Conservation (phyloP, 2,888 invertebrate species). For the Platynereis dumerilii region DNA sequence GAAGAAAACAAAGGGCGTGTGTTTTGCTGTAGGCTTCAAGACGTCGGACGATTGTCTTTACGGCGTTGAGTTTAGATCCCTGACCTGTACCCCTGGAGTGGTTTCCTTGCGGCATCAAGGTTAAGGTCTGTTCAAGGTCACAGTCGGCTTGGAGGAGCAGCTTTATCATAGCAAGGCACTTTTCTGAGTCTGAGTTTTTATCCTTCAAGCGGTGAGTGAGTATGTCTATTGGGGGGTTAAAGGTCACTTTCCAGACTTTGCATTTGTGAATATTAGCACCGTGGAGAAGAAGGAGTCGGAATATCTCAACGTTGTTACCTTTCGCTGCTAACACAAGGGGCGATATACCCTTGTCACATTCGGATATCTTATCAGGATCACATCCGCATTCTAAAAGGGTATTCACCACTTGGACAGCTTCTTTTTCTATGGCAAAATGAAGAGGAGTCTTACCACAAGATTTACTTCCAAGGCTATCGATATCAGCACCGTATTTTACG, state of each 20-base stretch:
- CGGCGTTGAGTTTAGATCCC: background rate
- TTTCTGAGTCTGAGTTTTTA: background rate
- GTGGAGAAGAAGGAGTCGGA: background rate
- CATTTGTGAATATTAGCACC: constrained; percentile 5
- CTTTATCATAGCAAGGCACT: background rate
- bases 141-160: background rate
- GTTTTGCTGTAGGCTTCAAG: background rate
- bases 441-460: background rate
- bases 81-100: background rate
- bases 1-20: too few relatives aligned
- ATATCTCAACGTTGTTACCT: background rate
- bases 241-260: background rate
- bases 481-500: background rate
- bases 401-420: background rate
- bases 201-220: background rate
- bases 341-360: constrained; percentile 7
- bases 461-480: background rate
- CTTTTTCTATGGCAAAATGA: background rate
- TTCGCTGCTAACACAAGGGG: background rate
- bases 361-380: background rate
- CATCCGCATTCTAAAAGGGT: background rate
- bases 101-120: constrained; percentile 1
- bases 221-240: background rate
- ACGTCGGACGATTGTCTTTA: background rate
- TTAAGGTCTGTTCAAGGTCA: background rate